phyloP scores from a whole-genome alignment of 2,888 invertebrate species.

The Drosophila cognata region DNA sequence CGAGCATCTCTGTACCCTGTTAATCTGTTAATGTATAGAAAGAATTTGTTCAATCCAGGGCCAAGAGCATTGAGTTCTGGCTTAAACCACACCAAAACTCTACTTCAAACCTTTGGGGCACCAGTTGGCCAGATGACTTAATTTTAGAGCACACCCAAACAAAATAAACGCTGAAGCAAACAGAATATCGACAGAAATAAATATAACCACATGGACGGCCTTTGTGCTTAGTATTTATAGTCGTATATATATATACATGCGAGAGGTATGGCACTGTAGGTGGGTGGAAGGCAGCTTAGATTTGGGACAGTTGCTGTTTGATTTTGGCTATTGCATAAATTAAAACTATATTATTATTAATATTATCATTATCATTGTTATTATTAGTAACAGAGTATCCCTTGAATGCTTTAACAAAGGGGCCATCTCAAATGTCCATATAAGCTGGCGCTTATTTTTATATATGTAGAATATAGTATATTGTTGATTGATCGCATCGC shows the following conservation, averaged over 20 bases:
- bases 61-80: conserved; percentile 7
- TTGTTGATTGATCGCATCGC: background rate
- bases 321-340: conserved; percentile 57
- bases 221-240: conserved; percentile 40
- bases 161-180: background rate
- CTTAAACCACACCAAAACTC: background rate
- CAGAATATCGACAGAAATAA: conserved; percentile 33
- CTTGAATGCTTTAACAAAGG: background rate
- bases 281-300: conserved; percentile 44
- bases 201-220: conserved; percentile 58
- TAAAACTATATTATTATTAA: conserved; percentile 34
- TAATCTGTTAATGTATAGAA: background rate
- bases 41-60: conserved; percentile 5
- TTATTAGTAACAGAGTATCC: background rate
- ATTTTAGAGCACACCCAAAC: conserved; percentile 37
- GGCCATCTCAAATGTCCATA: conserved; percentile 13
- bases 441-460: conserved; percentile 6
- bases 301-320: conserved; percentile 8
- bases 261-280: conserved; percentile 2
- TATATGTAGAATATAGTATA: background rate
- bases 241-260: conserved; percentile 28
- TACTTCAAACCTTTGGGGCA: conserved; percentile 6
- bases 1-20: conserved; percentile 2
- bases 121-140: conserved; percentile 28
- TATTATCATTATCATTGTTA: background rate